These are phyloP conservation scores for Dipus sagitta DNA, from an alignment of 2,797 vertebrate species.

Conservation along the genomic window DNA sequence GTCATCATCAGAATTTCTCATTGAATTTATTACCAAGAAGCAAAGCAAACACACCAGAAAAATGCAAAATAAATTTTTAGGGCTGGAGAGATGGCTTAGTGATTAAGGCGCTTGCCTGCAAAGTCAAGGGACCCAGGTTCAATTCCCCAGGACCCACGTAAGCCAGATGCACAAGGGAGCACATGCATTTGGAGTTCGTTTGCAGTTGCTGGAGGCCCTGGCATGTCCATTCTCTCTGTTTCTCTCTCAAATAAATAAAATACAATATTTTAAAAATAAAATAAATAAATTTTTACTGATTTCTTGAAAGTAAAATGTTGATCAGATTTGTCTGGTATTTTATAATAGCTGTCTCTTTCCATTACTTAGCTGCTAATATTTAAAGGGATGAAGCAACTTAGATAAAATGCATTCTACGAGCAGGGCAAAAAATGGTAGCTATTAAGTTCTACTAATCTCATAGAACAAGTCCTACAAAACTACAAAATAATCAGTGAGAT, in stretches of 20 bases:
- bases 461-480: background rate
- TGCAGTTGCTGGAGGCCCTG: too few species aligned
- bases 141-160: too few species aligned
- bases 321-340: background rate
- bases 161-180: too few species aligned
- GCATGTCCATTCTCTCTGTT: too few species aligned
- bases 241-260: too few species aligned
- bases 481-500: background rate
- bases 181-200: too few species aligned
- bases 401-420: conserved; percentile 33
- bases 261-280: too few species aligned
- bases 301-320: conserved; percentile 39
- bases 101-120: too few species aligned
- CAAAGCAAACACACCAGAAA: background rate
- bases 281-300: background rate
- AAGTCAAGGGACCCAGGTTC: too few species aligned
- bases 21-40: conserved; percentile 32
- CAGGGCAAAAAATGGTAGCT: background rate
- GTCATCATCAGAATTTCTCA: background rate
- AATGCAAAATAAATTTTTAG: conserved; percentile 16
- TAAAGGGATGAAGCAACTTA: background rate
- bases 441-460: background rate
- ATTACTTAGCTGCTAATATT: background rate
- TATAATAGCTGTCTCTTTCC: background rate
- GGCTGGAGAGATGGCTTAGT: too few species aligned